Conservation (phyloP, 1,140 invertebrate species). For the Microplitis demolitor region DNA sequence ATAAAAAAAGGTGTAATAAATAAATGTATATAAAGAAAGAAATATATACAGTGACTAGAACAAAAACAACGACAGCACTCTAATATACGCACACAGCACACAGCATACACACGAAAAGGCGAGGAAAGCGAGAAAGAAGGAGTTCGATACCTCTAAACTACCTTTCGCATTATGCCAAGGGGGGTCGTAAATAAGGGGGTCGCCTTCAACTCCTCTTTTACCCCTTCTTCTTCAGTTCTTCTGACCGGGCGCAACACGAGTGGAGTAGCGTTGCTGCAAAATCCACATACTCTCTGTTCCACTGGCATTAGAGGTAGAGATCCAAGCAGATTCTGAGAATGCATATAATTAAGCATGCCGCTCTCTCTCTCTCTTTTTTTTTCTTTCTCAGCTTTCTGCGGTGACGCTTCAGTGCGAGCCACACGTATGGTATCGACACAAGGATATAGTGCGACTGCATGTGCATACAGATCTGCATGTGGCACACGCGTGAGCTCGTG, state of each 20-base stretch:
- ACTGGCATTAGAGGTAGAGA: slow-evolving; percentile 45
- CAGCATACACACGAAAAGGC: background rate
- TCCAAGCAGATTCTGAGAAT: slow-evolving; percentile 52
- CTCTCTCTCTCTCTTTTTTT: background rate
- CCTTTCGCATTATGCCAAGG: slow-evolving; percentile 38
- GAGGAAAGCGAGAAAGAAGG: slow-evolving; percentile 9
- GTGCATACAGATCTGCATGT: background rate
- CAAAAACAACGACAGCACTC: background rate
- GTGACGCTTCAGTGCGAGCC: slow-evolving; percentile 22
- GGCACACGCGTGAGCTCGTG: background rate
- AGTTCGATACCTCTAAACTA: slow-evolving; percentile 14
- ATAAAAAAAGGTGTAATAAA: background rate
- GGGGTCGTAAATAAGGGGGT: slow-evolving; percentile 42
- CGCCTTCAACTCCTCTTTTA: slow-evolving; percentile 24
- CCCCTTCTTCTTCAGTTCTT: slow-evolving; percentile 6
- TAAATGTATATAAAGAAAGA: background rate
- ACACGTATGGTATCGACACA: slow-evolving; percentile 20
- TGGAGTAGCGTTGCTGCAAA: slow-evolving; percentile 28
- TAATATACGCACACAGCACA: background rate
- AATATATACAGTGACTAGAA: background rate
- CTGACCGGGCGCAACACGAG: slow-evolving; percentile 38
- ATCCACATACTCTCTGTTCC: slow-evolving; percentile 27
- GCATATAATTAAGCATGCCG: slow-evolving; percentile 54
- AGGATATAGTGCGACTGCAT: background rate
- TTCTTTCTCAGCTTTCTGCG: background rate